Evolutionary conservation across 1,140 invertebrate species (phyloP).

Genomic region (Heliconius nattereri): DNA sequence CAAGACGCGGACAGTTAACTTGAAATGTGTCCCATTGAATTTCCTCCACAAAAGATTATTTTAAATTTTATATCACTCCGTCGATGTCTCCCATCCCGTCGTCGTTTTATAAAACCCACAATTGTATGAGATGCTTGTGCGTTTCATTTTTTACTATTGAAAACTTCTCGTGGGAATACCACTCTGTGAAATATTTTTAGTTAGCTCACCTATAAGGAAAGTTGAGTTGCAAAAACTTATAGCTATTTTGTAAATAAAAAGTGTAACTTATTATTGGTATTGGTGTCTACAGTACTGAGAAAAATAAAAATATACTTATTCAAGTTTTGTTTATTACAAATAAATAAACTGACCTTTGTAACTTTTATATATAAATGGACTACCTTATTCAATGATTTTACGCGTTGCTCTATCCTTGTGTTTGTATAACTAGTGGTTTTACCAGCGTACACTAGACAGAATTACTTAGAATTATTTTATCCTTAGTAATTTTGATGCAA

Average conservation of each 20-base stretch:
- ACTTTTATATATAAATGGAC: background rate
- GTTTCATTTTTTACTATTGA: background rate
- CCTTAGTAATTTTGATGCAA: no score
- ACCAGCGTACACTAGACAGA: no score
- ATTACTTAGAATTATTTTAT: no score
- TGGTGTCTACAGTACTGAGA: background rate
- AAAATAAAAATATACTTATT: background rate
- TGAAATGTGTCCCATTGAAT: background rate
- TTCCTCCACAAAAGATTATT: background rate
- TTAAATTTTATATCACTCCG: background rate
- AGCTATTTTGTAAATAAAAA: background rate
- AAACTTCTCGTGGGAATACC: constrained; percentile 6
- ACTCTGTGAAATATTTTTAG: background rate
- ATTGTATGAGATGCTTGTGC: background rate
- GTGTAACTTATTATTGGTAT: background rate
- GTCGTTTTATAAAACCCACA: constrained; percentile 1
- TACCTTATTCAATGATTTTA: no score
- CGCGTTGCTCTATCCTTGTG: no score
- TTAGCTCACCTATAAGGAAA: background rate
- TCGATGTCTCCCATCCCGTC: background rate
- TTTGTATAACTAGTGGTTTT: no score
- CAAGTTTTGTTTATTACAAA: background rate
- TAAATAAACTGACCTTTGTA: background rate
- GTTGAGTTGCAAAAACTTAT: background rate
- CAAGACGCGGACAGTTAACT: background rate